phyloP scores from a whole-genome alignment of 23 tunicate species.

The Botrylloides violaceus region DNA sequence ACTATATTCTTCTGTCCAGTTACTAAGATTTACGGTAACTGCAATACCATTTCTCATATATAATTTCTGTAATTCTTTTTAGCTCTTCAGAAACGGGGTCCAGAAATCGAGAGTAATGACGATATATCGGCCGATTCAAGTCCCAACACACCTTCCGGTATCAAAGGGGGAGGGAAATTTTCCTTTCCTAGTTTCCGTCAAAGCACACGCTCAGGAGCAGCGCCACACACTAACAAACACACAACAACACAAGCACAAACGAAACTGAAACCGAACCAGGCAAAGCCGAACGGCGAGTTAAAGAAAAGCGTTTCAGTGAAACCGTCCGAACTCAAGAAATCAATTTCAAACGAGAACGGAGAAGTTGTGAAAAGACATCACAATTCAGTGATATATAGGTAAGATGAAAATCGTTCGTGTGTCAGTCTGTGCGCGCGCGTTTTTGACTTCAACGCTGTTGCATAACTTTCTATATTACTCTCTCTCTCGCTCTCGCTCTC shows the following conservation, averaged over 20 bases:
- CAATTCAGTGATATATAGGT: conserved; percentile 22
- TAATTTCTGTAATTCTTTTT: neutral
- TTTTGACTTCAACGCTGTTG: too few species aligned
- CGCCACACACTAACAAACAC: neutral
- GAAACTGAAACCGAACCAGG: neutral
- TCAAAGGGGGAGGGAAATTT: conserved; percentile 31
- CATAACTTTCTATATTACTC: too few species aligned
- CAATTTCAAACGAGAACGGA: neutral
- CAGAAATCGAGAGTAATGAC: conserved; percentile 46
- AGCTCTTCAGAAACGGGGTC: conserved; percentile 18
- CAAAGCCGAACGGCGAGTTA: neutral
- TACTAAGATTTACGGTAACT: too few species aligned
- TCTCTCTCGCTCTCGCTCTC: too few species aligned
- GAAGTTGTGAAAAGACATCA: conserved; percentile 15
- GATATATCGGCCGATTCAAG: conserved; percentile 57
- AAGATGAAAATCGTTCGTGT: too few species aligned
- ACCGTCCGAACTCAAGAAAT: neutral
- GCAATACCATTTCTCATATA: too few species aligned
- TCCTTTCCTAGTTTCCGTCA: conserved; percentile 40
- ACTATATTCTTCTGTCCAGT: too few species aligned
- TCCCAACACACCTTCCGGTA: conserved; percentile 54
- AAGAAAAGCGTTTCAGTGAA: neutral
- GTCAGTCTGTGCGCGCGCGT: too few species aligned
- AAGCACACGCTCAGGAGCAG: conserved; percentile 12
- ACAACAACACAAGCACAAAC: conserved; percentile 11